Evolutionary conservation across 2,888 invertebrate species (phyloP).

Genomic region (Xylota segnis): DNA sequence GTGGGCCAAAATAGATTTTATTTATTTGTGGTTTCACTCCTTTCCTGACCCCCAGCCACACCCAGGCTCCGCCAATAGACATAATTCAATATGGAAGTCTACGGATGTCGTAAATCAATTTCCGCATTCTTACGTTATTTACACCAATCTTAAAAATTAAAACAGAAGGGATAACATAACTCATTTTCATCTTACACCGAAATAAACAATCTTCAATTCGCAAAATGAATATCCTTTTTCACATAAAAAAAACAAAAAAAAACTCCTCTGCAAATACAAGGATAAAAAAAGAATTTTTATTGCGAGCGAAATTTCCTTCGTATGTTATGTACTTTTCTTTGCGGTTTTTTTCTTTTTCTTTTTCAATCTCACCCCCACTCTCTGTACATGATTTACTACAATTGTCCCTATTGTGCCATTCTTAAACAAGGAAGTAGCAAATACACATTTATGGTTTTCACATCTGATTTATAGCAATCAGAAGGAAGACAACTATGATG

Average conservation of each 20-base stretch:
- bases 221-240: conserved; percentile 41
- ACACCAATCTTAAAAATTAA: conserved; percentile 47
- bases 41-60: neutral
- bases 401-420: conserved; percentile 70
- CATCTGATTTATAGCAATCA: conserved; percentile 74
- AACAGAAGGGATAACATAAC: conserved; percentile 32
- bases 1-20: neutral
- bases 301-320: conserved; percentile 42
- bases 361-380: conserved; percentile 13
- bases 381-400: conserved; percentile 67
- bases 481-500: conserved; percentile 65
- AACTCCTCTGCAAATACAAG: conserved; percentile 22
- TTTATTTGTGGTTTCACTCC: neutral
- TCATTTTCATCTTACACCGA: conserved; percentile 28
- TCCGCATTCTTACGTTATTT: neutral
- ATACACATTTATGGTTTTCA: conserved; percentile 71
- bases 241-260: conserved; percentile 3
- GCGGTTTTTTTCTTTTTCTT: conserved; percentile 22
- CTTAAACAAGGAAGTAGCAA: conserved; percentile 72
- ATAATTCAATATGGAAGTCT: neutral
- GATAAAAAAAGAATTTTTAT: conserved; percentile 48
- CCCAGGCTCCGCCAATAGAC: neutral
- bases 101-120: conserved; percentile 11
- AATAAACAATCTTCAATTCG: conserved; percentile 43
- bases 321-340: conserved; percentile 26